These are phyloP conservation scores for Cyaniris semiargus DNA, from an alignment of 2,888 invertebrate genomes.

Conservation along the genomic window DNA sequence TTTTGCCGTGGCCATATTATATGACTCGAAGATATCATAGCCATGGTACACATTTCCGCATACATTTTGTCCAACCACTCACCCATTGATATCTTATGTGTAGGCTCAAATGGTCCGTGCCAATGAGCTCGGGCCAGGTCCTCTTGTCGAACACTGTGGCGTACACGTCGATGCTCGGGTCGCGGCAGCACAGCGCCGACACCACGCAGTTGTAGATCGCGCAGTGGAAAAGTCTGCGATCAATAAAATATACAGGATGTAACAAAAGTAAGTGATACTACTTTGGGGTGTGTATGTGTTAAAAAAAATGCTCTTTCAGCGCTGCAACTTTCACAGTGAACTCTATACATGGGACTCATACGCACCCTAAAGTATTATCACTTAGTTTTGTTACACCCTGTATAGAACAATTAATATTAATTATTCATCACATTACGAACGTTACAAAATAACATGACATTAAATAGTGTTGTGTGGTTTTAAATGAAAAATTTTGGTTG, in stretches of 20 bases:
- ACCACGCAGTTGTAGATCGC: slow-evolving; percentile 54
- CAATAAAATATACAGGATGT: background rate
- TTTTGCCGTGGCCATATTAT: background rate
- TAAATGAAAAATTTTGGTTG: no score
- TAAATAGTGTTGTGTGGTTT: no score
- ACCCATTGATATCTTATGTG: slow-evolving; percentile 44
- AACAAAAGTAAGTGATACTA: background rate
- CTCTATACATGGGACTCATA: no score
- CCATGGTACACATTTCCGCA: background rate
- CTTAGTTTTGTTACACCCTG: no score
- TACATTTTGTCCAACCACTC: slow-evolving; percentile 24
- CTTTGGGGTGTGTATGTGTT: no score
- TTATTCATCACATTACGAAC: no score
- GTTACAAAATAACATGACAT: no score
- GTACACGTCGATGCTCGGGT: slow-evolving; percentile 48
- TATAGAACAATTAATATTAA: no score
- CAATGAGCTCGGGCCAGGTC: slow-evolving; percentile 49
- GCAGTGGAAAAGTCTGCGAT: slow-evolving; percentile 49
- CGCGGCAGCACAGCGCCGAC: slow-evolving; percentile 51
- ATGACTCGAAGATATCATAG: background rate
- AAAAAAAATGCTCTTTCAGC: no score
- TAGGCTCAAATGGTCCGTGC: slow-evolving; percentile 42
- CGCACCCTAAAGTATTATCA: no score
- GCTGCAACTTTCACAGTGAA: no score
- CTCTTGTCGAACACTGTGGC: slow-evolving; percentile 42